Conservation (phyloP, 2,797 vertebrate genomes). For the Halcyon leucocephala region DNA sequence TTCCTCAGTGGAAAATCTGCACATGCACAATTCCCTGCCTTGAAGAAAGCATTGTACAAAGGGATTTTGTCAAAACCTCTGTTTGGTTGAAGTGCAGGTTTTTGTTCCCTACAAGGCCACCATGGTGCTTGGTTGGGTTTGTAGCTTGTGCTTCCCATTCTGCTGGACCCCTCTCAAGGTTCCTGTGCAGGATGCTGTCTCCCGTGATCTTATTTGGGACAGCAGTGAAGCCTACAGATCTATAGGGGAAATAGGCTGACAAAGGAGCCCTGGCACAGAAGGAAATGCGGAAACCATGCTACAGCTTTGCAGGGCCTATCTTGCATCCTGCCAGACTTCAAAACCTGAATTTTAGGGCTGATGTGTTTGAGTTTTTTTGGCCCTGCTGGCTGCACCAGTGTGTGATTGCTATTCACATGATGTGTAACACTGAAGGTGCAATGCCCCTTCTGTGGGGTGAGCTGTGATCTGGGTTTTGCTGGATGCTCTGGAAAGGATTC, state of each 20-base stretch:
- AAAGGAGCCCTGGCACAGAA: not conserved
- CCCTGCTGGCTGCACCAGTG: not conserved
- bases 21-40: not conserved
- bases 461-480: not conserved
- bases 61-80: not conserved
- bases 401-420: not conserved
- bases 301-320: not conserved
- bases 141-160: not conserved
- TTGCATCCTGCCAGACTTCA: not conserved
- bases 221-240: not conserved
- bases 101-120: not conserved
- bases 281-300: not conserved
- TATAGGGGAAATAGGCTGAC: not conserved
- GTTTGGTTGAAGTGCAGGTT: not conserved
- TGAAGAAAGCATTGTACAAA: not conserved
- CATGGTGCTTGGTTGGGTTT: not conserved
- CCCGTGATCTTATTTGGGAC: not conserved
- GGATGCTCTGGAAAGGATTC: not conserved
- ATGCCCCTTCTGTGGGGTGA: not conserved
- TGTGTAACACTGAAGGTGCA: not conserved
- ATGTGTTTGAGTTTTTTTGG: fast-evolving
- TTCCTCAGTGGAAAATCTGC: not conserved
- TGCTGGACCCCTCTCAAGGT: not conserved
- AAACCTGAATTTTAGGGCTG: not conserved
- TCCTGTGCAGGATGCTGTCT: not conserved